Evolutionary conservation across 2,113 vertebrate genomes (phyloP), one percentile per base, ranked within the genome.

Genomic region (Terrapene triunguis): DNA sequence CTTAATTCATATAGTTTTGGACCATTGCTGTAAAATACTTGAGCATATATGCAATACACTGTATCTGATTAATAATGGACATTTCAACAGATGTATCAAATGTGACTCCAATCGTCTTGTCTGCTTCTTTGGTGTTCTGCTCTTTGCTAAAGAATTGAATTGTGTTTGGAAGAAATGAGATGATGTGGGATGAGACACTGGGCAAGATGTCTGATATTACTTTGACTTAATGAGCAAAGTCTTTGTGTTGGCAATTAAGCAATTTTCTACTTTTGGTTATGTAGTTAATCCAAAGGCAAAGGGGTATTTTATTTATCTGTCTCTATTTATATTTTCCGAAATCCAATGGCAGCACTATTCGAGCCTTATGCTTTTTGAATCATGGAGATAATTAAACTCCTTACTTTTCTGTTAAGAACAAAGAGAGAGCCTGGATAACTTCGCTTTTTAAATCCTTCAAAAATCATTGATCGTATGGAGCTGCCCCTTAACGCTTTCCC

Each of bases 191-290:
- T 96, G 96, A 96, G 86, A 50, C 55, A 76, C 85, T 54, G 96
- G 93, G 93, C 94, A 96, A 92, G 53, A 47, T 91, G 82, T 83
- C 54, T 94, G 86, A 97, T 87, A 38, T 82, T 32, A 82, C 92
- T 96, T 97, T 95, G 94, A 96, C 94, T 95, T 97, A 96, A 96
- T 89, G 80, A 94, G 91, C 8, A 83, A 90, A 96, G 88, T 19
- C 79, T 57, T 87, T 95, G 54, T 91, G 96, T 95, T 90, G 65
- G 80, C 93, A 97, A 96, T 97, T 93, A 89, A 84, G 94, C 97
- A 96, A 95, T 87, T 97, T 97, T 97, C 95, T 93, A 95, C 88
- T 93, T 79, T 32, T 95, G 55, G 74, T 85, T 95, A 85, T 90
- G 42, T 78, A 47, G 74, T 47, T 16, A 14, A 14, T 91, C 54